Conservation (phyloP, 2,797 vertebrate species). For the Pseudochromis fuscus region DNA sequence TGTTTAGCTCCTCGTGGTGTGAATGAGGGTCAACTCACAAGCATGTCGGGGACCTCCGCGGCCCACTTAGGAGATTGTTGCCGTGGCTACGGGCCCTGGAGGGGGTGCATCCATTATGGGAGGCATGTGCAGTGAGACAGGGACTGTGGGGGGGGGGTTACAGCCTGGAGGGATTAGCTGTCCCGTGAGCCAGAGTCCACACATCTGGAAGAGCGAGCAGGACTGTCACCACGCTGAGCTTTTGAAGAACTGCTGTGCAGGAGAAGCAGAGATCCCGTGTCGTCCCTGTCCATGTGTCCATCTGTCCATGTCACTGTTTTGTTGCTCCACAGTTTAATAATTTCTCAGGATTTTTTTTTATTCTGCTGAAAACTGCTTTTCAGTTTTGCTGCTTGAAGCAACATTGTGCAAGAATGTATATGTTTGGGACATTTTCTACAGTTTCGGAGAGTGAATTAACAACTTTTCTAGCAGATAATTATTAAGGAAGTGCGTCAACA, state of each 20-base stretch:
- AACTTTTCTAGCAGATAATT: too few relatives aligned
- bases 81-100: slow-evolving; percentile 70
- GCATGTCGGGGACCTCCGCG: slow-evolving; percentile 58
- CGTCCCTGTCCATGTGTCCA: background rate
- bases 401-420: too few relatives aligned
- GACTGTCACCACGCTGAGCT: slow-evolving; percentile 1
- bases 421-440: too few relatives aligned
- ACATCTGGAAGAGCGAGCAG: slow-evolving; percentile 68
- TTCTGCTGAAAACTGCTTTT: too few relatives aligned
- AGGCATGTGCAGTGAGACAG: slow-evolving; percentile 68
- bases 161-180: slow-evolving; percentile 71
- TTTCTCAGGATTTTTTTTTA: too few relatives aligned
- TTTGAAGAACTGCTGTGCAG: background rate
- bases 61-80: slow-evolving; percentile 75
- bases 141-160: slow-evolving; percentile 33
- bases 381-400: too few relatives aligned
- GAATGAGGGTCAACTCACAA: slow-evolving; percentile 64
- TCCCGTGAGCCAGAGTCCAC: slow-evolving; percentile 47
- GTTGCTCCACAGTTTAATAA: too few relatives aligned
- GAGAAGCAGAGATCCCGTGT: background rate
- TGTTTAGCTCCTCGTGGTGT: slow-evolving; percentile 42
- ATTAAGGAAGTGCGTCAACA: too few relatives aligned
- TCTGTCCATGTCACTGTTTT: too few relatives aligned
- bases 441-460: too few relatives aligned
- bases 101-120: slow-evolving; percentile 74